A percentile compares a stretch with the other conserved stretches of the same genome.
Evolutionary conservation across 1,140 invertebrate species (phyloP).

Genomic region (Magallana gigas): DNA sequence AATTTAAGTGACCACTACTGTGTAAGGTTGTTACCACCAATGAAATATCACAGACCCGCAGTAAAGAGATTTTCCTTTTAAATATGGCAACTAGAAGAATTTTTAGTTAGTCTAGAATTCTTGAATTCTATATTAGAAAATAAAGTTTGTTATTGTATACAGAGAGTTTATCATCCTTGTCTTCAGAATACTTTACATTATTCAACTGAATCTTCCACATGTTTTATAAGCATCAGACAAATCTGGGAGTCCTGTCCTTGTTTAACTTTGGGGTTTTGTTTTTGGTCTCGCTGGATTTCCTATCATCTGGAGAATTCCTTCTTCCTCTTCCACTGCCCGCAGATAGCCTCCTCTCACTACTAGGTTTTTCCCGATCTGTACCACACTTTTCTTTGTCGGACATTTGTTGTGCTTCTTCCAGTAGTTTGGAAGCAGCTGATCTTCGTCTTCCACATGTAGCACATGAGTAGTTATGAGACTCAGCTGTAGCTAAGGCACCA

Average conservation of each 20-base stretch:
- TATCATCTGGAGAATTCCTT: background rate
- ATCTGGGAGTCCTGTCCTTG: slow-evolving; percentile 22
- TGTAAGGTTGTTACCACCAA: slow-evolving; percentile 13
- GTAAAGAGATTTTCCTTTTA: background rate
- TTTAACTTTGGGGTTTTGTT: background rate
- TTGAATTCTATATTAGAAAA: background rate
- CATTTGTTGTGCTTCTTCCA: background rate
- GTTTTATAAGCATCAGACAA: background rate
- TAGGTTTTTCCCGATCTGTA: background rate
- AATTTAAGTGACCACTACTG: background rate
- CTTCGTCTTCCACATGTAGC: slow-evolving; percentile 51
- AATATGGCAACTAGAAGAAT: slow-evolving; percentile 24
- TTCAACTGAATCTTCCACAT: background rate
- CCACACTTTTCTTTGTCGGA: background rate
- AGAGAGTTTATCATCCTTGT: slow-evolving; percentile 8
- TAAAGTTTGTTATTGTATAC: background rate
- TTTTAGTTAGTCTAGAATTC: background rate
- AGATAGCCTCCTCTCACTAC: background rate
- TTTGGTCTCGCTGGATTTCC: background rate
- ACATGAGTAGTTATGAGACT: slow-evolving; percentile 46
- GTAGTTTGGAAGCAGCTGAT: slow-evolving; percentile 38
- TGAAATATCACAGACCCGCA: slow-evolving; percentile 23
- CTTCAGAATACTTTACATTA: background rate
- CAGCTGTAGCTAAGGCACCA: background rate
- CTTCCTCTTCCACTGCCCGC: background rate